Evolutionary conservation across 2,888 invertebrate genomes (phyloP).

Genomic region (Chrysomela aeneicollis): DNA sequence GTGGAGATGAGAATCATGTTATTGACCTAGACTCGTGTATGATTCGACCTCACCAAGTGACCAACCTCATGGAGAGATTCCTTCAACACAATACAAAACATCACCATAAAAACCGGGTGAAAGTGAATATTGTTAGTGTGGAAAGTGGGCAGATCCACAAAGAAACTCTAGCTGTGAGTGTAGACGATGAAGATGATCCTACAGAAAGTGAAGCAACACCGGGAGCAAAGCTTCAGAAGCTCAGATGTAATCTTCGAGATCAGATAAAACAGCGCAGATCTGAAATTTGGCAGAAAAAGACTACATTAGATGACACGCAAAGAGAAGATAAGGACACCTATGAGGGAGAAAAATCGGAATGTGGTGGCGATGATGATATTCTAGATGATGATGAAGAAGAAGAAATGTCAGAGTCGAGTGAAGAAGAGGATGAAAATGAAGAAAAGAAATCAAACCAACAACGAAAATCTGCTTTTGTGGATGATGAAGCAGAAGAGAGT

Average conservation of each 20-base stretch:
- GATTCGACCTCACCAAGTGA: slow-evolving; percentile 66
- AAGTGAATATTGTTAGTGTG: slow-evolving; percentile 63
- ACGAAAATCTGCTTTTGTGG: slow-evolving; percentile 52
- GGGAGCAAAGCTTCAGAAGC: slow-evolving; percentile 73
- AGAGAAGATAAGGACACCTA: slow-evolving; percentile 31
- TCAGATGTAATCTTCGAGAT: slow-evolving; percentile 75
- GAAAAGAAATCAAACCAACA: slow-evolving; percentile 38
- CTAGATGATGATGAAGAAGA: slow-evolving; percentile 64
- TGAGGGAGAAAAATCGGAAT: slow-evolving; percentile 37
- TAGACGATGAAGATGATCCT: slow-evolving; percentile 55
- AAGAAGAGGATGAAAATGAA: slow-evolving; percentile 62
- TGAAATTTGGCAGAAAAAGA: slow-evolving; percentile 73
- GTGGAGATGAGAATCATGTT: slow-evolving; percentile 64
- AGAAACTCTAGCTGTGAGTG: slow-evolving; percentile 55
- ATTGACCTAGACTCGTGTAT: slow-evolving; percentile 70
- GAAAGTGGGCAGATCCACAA: slow-evolving; percentile 61
- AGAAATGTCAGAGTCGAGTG: slow-evolving; percentile 63
- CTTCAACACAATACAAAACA: slow-evolving; percentile 70
- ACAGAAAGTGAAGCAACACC: slow-evolving; percentile 65
- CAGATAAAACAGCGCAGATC: slow-evolving; percentile 76
- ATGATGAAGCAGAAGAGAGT: slow-evolving; percentile 54
- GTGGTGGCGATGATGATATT: slow-evolving; percentile 56
- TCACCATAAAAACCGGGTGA: slow-evolving; percentile 65
- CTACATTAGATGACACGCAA: slow-evolving; percentile 37
- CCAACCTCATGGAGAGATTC: slow-evolving; percentile 75